phyloP scores from a whole-genome alignment of 2,797 vertebrate genomes.

The Euphonia xanthogaster region DNA sequence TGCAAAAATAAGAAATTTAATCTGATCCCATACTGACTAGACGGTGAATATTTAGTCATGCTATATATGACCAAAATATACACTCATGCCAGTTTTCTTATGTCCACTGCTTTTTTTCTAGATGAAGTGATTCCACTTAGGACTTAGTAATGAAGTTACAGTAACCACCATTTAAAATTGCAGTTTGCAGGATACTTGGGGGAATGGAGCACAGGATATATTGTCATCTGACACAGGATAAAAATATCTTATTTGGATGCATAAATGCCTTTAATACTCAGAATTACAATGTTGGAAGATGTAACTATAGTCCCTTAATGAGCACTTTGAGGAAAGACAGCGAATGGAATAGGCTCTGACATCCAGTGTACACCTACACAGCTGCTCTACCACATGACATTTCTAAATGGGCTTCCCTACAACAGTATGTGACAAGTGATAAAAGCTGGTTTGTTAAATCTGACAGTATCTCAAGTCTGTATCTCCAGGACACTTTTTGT shows the following conservation, averaged over 20 bases:
- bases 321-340: background rate
- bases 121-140: background rate
- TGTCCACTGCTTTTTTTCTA: background rate
- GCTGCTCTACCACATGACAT: background rate
- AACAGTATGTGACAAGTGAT: conserved; percentile 38
- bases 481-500: background rate
- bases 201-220: background rate
- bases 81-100: background rate
- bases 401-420: background rate
- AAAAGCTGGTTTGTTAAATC: background rate
- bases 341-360: conserved; percentile 4
- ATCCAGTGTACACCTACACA: background rate
- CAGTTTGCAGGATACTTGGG: background rate
- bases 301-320: background rate
- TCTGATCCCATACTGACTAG: background rate
- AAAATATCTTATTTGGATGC: background rate
- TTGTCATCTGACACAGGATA: background rate
- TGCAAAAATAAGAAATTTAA: background rate
- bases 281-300: background rate
- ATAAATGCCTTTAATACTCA: background rate
- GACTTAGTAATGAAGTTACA: background rate
- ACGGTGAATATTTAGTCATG: background rate
- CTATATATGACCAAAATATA: background rate
- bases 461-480: background rate
- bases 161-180: background rate